Evolutionary conservation across 2,888 invertebrate genomes (phyloP).

Genomic region (Nomada flava): DNA sequence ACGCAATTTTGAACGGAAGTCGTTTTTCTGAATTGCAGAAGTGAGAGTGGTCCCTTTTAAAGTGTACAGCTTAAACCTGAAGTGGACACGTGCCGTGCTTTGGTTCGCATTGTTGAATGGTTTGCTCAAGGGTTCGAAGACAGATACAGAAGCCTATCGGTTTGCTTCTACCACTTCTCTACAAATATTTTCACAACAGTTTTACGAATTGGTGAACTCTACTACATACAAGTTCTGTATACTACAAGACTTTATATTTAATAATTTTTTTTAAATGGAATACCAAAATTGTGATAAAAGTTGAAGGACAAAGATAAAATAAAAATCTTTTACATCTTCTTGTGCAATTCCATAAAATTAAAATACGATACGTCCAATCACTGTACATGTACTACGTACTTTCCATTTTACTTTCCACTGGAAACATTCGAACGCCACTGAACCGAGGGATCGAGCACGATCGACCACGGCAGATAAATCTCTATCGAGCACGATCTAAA

Average conservation of each 20-base stretch:
- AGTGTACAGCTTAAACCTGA: conserved; percentile 1
- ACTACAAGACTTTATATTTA: neutral
- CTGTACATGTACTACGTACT: too few relatives aligned
- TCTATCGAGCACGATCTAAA: conserved; percentile 33
- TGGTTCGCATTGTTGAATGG: conserved; percentile 2
- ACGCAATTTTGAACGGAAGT: conserved; percentile 31
- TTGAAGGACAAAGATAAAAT: too few relatives aligned
- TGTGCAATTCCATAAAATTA: too few relatives aligned
- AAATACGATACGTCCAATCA: too few relatives aligned
- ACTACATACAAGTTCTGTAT: too few relatives aligned
- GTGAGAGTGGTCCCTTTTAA: conserved; percentile 23
- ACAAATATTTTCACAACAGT: too few relatives aligned
- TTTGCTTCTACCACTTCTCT: neutral
- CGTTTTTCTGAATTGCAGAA: conserved; percentile 46
- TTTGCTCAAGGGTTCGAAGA: neutral
- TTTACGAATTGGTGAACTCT: too few relatives aligned
- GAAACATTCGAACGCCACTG: neutral
- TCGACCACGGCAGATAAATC: conserved; percentile 36
- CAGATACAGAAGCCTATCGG: neutral
- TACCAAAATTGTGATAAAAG: too few relatives aligned
- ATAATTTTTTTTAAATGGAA: neutral
- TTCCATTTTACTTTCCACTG: neutral
- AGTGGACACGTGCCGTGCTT: conserved; percentile 10
- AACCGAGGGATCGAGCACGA: conserved; percentile 7
- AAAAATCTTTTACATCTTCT: too few relatives aligned